A percentile compares a stretch with the other conserved stretches of the same genome.
These are phyloP conservation scores for Agraylea sexmaculata DNA, from an alignment of 1,140 invertebrate genomes.

Conservation along the genomic window DNA sequence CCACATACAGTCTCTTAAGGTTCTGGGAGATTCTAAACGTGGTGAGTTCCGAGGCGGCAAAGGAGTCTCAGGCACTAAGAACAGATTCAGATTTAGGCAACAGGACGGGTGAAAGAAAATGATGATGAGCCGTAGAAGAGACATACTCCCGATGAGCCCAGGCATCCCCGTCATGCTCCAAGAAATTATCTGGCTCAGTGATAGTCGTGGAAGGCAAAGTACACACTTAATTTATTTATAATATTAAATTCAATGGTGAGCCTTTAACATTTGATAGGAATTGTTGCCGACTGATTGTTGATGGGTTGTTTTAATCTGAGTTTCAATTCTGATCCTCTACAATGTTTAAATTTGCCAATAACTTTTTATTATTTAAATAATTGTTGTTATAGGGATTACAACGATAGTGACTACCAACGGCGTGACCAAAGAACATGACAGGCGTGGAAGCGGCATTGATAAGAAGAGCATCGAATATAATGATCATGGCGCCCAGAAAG, in stretches of 20 bases:
- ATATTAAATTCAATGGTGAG: neutral
- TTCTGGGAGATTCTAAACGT: slow-evolving; percentile 33
- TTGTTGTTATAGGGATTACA: slow-evolving; percentile 17
- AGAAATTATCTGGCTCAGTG: slow-evolving; percentile 20
- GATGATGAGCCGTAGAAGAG: slow-evolving; percentile 20
- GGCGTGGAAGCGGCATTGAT: slow-evolving; percentile 17
- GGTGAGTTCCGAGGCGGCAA: slow-evolving; percentile 37
- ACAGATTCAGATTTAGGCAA: slow-evolving; percentile 19
- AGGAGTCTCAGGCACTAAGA: slow-evolving; percentile 11
- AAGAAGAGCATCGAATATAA: slow-evolving; percentile 18
- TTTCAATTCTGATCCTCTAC: no score
- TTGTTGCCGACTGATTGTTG: slow-evolving; percentile 2
- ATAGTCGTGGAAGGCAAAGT: slow-evolving; percentile 6
- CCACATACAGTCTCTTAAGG: no score
- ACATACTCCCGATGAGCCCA: slow-evolving; percentile 19
- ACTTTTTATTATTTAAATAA: slow-evolving; percentile 5
- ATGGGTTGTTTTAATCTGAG: no score
- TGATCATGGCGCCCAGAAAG: slow-evolving; percentile 14
- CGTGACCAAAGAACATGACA: slow-evolving; percentile 20
- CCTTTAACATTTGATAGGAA: no score
- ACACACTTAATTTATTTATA: slow-evolving; percentile 2
- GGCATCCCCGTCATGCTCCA: slow-evolving; percentile 12
- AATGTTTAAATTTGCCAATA: neutral
- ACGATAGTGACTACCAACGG: slow-evolving; percentile 17
- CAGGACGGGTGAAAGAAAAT: slow-evolving; percentile 21